Conservation (phyloP, 2,888 invertebrate species). For the Drosophila paracracens region DNA sequence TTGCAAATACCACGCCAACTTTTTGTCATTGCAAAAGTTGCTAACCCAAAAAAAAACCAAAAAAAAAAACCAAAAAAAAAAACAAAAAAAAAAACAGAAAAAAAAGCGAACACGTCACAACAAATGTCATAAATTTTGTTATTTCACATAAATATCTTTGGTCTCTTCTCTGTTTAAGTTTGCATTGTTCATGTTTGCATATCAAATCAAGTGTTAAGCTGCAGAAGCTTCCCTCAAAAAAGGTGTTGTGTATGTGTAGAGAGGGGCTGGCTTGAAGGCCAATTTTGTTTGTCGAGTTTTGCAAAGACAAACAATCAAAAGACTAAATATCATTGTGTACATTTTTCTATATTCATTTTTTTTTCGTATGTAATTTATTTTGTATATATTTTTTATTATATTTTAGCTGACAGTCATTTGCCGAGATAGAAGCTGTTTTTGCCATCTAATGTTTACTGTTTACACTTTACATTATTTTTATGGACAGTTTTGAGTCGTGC, state of each 20-base stretch:
- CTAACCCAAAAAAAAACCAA: slow-evolving; percentile 10
- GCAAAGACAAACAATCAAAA: slow-evolving; percentile 9
- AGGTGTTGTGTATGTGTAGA: slow-evolving; percentile 1
- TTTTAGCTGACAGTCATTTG: slow-evolving; percentile 7
- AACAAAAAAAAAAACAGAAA: slow-evolving; percentile 2
- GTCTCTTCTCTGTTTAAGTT: slow-evolving; percentile 14
- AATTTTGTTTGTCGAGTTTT: slow-evolving; percentile 18
- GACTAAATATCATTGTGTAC: not conserved
- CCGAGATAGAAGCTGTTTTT: not conserved
- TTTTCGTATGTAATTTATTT: not conserved
- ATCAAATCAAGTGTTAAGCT: slow-evolving; percentile 78
- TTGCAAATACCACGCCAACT: slow-evolving; percentile 26
- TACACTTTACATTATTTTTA: not conserved
- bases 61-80: not conserved
- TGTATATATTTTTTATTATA: not conserved
- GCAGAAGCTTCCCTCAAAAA: slow-evolving; percentile 52
- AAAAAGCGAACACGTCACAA: slow-evolving; percentile 36
- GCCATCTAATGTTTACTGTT: not conserved
- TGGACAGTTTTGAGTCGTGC: not conserved
- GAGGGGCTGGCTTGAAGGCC: not conserved
- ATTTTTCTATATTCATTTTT: not conserved
- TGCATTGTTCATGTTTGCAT: slow-evolving; percentile 71
- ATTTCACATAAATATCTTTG: slow-evolving; percentile 65
- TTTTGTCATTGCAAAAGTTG: slow-evolving; percentile 48
- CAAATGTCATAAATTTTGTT: slow-evolving; percentile 70